Conservation (phyloP, 2,113 vertebrate genomes). For the Cinclus mexicanus region DNA sequence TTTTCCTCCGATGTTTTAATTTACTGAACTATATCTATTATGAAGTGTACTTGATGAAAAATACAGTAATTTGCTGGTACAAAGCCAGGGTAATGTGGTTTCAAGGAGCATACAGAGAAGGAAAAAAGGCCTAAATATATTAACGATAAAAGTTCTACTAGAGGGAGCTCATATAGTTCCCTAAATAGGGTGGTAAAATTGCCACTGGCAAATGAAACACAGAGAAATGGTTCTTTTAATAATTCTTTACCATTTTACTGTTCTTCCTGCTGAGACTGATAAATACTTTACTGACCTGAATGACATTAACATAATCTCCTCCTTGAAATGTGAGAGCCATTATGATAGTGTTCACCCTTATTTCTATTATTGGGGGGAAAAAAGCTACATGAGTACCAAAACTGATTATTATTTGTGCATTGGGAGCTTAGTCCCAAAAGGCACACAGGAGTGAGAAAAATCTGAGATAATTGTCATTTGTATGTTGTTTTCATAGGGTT, state of each 20-base stretch:
- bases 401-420: background rate
- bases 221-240: background rate
- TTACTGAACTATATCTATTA: background rate
- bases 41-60: background rate
- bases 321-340: background rate
- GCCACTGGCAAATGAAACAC: background rate
- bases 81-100: background rate
- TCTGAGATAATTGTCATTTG: background rate
- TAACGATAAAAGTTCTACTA: background rate
- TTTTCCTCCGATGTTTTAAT: background rate
- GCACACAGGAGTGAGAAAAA: background rate
- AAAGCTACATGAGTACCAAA: background rate
- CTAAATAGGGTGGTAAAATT: background rate
- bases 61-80: background rate
- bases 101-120: background rate
- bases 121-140: background rate
- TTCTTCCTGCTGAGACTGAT: constrained; percentile 14
- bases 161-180: background rate
- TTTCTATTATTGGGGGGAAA: background rate
- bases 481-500: background rate
- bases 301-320: background rate
- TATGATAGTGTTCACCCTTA: background rate
- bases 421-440: background rate
- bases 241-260: constrained; percentile 8
- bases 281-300: constrained; percentile 19